phyloP scores from a whole-genome alignment of 2,888 invertebrate genomes.

The Netelia inedita region DNA sequence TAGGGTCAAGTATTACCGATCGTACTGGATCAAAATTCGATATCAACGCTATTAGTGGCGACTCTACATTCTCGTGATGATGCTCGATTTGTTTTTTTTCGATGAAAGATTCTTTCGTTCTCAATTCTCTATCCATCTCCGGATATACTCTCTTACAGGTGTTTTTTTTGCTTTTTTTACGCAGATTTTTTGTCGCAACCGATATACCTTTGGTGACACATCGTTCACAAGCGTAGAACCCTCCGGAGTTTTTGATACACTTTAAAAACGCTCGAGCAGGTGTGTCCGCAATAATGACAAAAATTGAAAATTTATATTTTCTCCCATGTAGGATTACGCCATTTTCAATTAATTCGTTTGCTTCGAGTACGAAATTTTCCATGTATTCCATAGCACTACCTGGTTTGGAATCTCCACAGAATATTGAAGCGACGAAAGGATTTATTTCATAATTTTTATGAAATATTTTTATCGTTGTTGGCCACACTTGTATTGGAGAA shows the following conservation, averaged over 20 bases:
- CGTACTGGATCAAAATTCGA: background rate
- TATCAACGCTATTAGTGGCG: background rate
- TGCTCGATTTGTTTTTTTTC: background rate
- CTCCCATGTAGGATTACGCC: constrained; percentile 49
- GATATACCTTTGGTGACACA: constrained; percentile 6
- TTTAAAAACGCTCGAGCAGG: constrained; percentile 66
- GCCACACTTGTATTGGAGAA: too few relatives aligned
- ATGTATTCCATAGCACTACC: constrained; percentile 50
- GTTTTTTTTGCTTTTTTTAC: too few relatives aligned
- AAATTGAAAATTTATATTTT: constrained; percentile 51
- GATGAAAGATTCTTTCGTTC: background rate
- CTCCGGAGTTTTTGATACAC: constrained; percentile 55
- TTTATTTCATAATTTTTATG: too few relatives aligned
- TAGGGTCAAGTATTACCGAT: background rate
- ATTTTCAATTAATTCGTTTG: constrained; percentile 34
- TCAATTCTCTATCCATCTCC: constrained; percentile 15
- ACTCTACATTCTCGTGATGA: background rate
- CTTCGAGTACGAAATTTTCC: constrained; percentile 55
- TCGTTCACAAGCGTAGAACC: constrained; percentile 55
- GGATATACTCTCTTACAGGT: constrained; percentile 20
- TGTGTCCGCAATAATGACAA: constrained; percentile 50
- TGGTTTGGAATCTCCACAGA: too few relatives aligned
- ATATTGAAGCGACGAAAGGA: too few relatives aligned
- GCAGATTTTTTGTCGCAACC: background rate
- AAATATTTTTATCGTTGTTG: too few relatives aligned